Evolutionary conservation across 2,113 vertebrate species (phyloP), one percentile per base, ranked within the genome.

Genomic region (Hyperoodon ampullatus): DNA sequence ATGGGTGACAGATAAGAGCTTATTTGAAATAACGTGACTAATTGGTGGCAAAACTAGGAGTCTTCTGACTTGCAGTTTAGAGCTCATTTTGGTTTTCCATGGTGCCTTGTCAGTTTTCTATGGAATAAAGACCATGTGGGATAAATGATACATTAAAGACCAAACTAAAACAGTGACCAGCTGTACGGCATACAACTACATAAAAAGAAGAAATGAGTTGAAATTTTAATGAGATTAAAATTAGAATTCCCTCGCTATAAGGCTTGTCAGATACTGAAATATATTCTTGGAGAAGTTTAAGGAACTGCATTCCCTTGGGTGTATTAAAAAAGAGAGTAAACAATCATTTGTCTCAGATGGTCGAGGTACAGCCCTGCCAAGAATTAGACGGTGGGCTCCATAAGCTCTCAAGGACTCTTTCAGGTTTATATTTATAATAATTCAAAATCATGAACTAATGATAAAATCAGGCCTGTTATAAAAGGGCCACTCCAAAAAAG

Each of bases 191-290:
- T 33, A 28, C 6, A 35, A 71, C 33, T 90, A 74, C 44, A 72
- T 23, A 87, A 84, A 83, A 71, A 26, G 60, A 93, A 60, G 63
- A 93, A 65, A 66, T 44, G 28, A 47, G 63, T 11, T 86, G 58
- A 96, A 86, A 78, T 88, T 88, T 93, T 94, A 94, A 88, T 93
- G 26, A 93, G 77, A 96, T 94, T 94, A 85, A 90, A 85, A 74
- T 96, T 60, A 94, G 84, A 71, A 88, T 91, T 95, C 58, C n/a
- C 66, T 89, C 66, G 61, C 23, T 90, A 19, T 61, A 8, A 61
- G 21, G 26, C 26, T 83, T 63, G 50, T 88, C 88, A 96, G 61
- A 78, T 70, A 26, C 77, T 89, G 66, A 90, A 58, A 63, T 77
- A 72, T 88, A 71, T 94, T 78, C 53, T 3, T 68, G 30, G 66